A percentile compares a stretch with the other conserved stretches of the same genome.
Evolutionary conservation across 2,888 invertebrate genomes (phyloP).

Genomic region (Eupithecia insigniata): DNA sequence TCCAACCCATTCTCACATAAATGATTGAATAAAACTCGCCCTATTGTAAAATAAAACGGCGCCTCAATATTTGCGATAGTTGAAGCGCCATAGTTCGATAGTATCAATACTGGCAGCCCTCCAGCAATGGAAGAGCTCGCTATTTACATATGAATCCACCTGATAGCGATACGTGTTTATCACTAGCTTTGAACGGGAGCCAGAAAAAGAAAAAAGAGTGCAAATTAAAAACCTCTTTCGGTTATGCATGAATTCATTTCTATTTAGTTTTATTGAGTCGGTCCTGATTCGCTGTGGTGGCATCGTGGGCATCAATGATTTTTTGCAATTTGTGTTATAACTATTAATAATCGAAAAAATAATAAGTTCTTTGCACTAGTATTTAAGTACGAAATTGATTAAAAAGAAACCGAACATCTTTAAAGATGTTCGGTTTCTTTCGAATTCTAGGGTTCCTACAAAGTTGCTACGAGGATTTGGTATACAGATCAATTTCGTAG

Average conservation of each 20-base stretch:
- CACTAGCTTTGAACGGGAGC: conserved; percentile 17
- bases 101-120: conserved; percentile 74
- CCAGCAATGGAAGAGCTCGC: conserved; percentile 56
- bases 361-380: too few species aligned
- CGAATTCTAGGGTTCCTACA: background rate
- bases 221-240: background rate
- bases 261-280: background rate
- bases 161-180: conserved; percentile 42
- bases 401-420: too few species aligned
- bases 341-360: too few species aligned
- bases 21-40: conserved; percentile 18
- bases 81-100: conserved; percentile 53
- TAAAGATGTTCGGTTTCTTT: background rate
- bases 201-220: background rate
- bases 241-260: background rate
- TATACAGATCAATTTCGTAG: background rate
- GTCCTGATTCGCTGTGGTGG: too few species aligned
- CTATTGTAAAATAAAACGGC: conserved; percentile 20
- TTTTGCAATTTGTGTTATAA: too few species aligned
- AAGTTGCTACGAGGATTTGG: background rate
- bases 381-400: too few species aligned
- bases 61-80: conserved; percentile 42
- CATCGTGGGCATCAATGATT: too few species aligned
- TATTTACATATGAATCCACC: conserved; percentile 62
- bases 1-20: conserved; percentile 15